Conservation (phyloP, 2,113 vertebrate species). For the Rhynchopsitta pachyrhyncha region DNA sequence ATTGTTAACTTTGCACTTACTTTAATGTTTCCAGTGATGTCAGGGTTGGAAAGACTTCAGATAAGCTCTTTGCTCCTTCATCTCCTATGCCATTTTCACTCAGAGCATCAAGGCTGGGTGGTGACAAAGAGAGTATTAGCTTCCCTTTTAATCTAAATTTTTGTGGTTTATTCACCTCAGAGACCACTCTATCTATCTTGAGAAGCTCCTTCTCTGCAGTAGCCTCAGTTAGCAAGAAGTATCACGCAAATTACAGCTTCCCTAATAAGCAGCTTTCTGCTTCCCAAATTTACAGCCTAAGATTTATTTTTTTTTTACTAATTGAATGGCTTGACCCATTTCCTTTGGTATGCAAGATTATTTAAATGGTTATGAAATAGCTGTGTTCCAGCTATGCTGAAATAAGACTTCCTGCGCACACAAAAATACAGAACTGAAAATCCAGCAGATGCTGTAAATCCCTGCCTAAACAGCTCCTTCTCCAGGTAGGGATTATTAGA, state of each 20-base stretch:
- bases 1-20: constrained; percentile 76
- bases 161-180: background rate
- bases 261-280: constrained; percentile 16
- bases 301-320: background rate
- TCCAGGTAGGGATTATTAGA: background rate
- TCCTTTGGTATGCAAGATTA: constrained; percentile 44
- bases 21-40: constrained; percentile 85
- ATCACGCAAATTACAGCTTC: background rate
- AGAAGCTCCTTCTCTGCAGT: background rate
- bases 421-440: background rate
- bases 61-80: constrained; percentile 78
- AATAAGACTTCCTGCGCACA: constrained; percentile 1
- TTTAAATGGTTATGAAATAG: constrained; percentile 41
- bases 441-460: background rate
- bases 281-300: background rate
- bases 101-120: constrained; percentile 82
- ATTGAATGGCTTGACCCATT: constrained; percentile 27
- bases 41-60: constrained; percentile 77
- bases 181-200: background rate
- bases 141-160: background rate
- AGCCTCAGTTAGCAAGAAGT: background rate
- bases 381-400: constrained; percentile 13
- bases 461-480: background rate
- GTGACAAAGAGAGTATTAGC: background rate
- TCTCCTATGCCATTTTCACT: constrained; percentile 88